Percentiles rank a stretch among this genome's conserved stretches.
phyloP scores from a whole-genome alignment of 1,140 invertebrate species.

The Aphaenogaster ashmeadi region DNA sequence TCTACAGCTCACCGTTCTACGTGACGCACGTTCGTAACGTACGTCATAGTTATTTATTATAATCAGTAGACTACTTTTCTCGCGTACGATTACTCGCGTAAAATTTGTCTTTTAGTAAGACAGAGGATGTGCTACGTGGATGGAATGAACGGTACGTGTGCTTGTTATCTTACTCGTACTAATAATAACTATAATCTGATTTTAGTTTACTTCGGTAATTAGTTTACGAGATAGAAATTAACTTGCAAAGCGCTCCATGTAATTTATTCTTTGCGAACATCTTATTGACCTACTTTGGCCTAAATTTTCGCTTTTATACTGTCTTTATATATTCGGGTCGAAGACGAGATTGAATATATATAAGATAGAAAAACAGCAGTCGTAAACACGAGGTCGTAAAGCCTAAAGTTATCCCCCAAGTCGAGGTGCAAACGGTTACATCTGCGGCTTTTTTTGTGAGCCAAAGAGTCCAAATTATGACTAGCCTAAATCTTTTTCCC shows the following conservation, averaged over 20 bases:
- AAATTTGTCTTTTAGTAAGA: constrained; percentile 2
- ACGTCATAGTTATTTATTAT: neutral
- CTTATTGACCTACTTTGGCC: constrained; percentile 10
- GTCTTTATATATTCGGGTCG: neutral
- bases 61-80: neutral
- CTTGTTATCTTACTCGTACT: neutral
- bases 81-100: neutral
- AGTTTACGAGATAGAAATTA: constrained; percentile 23
- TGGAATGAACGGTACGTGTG: neutral
- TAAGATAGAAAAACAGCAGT: constrained; percentile 16
- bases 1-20: neutral
- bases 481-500: neutral
- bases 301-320: neutral
- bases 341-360: constrained; percentile 18
- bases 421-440: neutral
- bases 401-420: neutral
- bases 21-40: neutral
- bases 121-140: neutral
- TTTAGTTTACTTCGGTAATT: neutral
- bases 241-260: neutral
- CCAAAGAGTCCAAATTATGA: constrained; percentile 5
- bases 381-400: constrained; percentile 26
- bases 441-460: neutral
- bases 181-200: constrained; percentile 34
- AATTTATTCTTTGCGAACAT: constrained; percentile 9